Evolutionary conservation across 2,113 vertebrate species (phyloP).

Genomic region (Ginglymostoma cirratum): DNA sequence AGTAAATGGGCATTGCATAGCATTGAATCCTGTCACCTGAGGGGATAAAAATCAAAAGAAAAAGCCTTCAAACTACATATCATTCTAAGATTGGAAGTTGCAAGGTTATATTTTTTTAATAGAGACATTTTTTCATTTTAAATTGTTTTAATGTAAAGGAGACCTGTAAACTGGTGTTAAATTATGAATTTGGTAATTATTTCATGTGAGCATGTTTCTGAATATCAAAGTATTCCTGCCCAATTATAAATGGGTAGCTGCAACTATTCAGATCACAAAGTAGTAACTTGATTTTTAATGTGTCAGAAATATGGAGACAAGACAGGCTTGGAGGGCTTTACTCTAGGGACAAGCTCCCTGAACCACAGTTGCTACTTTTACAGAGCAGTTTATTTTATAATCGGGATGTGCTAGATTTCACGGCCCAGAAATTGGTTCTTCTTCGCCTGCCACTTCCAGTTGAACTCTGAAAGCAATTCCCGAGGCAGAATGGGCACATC

Average conservation of each 20-base stretch:
- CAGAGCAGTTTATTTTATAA: neutral
- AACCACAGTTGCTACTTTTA: neutral
- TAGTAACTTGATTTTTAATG: constrained; percentile 14
- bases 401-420: constrained; percentile 14
- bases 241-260: neutral
- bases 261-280: neutral
- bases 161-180: neutral
- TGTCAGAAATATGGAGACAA: neutral
- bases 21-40: neutral
- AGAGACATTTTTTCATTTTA: neutral
- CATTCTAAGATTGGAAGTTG: neutral
- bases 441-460: neutral
- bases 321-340: neutral
- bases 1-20: neutral
- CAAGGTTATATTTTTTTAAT: neutral
- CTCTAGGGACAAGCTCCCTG: neutral
- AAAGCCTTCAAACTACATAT: neutral
- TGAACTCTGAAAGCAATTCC: neutral
- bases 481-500: neutral
- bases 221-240: neutral
- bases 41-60: neutral
- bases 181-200: neutral
- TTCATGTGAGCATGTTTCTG: neutral
- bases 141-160: neutral
- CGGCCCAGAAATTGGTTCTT: neutral